Percentiles rank a stretch among this genome's conserved stretches.
Conservation (phyloP, 2,888 invertebrate genomes). For the Oxycera nigricornis region DNA sequence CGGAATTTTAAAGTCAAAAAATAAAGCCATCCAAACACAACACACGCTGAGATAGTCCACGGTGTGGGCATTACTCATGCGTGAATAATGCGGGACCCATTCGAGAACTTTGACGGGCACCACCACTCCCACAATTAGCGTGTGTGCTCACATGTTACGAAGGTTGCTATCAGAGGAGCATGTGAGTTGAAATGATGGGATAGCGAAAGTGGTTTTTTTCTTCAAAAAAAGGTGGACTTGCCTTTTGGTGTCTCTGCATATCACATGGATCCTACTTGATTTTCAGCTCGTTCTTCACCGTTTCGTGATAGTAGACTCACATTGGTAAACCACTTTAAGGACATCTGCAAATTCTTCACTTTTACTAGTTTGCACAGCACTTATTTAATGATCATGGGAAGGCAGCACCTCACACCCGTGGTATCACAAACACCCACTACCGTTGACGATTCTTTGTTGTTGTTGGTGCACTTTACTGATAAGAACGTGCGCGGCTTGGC, state of each 20-base stretch:
- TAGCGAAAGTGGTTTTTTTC: background rate
- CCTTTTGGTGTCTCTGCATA: background rate
- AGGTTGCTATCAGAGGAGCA: background rate
- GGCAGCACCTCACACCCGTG: background rate
- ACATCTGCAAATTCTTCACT: background rate
- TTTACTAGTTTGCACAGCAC: background rate
- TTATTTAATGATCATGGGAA: background rate
- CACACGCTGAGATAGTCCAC: background rate
- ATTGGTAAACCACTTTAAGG: background rate
- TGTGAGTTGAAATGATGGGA: background rate
- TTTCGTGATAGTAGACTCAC: background rate
- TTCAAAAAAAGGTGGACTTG: background rate
- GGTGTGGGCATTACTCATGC: background rate
- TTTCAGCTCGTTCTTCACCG: background rate
- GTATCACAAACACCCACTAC: background rate
- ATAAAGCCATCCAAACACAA: background rate
- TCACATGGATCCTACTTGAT: background rate
- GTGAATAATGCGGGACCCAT: background rate
- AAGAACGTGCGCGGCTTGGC: background rate
- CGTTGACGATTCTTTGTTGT: background rate
- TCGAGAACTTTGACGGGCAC: background rate
- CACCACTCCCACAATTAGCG: conserved; percentile 2
- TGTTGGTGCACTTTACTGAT: background rate
- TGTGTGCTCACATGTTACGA: background rate
- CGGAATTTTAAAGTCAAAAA: background rate